Evolutionary conservation across 2,113 vertebrate species (phyloP).

Genomic region (Ophiodon elongatus): DNA sequence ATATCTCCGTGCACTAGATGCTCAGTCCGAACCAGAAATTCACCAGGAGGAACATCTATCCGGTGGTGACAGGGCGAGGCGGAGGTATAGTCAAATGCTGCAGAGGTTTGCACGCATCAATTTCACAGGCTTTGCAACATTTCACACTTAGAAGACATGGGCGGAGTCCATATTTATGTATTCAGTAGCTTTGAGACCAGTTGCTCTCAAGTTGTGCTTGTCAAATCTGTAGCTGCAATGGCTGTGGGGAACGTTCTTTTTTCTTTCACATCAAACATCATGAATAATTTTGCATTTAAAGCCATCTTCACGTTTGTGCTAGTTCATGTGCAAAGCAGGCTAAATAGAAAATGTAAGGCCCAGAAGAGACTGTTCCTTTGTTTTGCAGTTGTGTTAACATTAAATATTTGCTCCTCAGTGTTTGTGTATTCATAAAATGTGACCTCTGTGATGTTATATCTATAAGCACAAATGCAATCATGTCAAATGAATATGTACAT

Average conservation of each 20-base stretch:
- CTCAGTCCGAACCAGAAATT: background rate
- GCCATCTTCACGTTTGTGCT: conserved; percentile 11
- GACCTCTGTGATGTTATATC: background rate
- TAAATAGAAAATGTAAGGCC: conserved; percentile 31
- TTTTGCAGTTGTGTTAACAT: conserved; percentile 33
- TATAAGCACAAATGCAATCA: conserved; percentile 1
- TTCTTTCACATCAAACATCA: conserved; percentile 39
- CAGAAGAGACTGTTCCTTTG: conserved; percentile 2
- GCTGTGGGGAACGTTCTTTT: conserved; percentile 25
- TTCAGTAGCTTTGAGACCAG: conserved; percentile 35
- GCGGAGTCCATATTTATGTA: conserved; percentile 49
- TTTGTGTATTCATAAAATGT: conserved; percentile 1
- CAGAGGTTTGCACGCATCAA: conserved; percentile 46
- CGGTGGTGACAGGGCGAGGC: background rate
- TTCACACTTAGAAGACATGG: conserved; percentile 48
- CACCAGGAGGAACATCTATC: background rate
- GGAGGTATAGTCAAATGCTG: conserved; percentile 31
- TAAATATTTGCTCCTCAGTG: background rate
- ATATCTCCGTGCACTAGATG: background rate
- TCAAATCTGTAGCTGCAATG: conserved; percentile 47
- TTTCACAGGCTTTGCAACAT: conserved; percentile 47
- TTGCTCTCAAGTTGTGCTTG: conserved; percentile 43
- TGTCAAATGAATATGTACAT: conserved; percentile 28
- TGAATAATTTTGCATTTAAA: conserved; percentile 67
- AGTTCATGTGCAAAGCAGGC: conserved; percentile 42